Percentiles rank a stretch among this genome's conserved stretches.
phyloP scores from a whole-genome alignment of 2,797 vertebrate genomes.

The Darevskia mixta region DNA sequence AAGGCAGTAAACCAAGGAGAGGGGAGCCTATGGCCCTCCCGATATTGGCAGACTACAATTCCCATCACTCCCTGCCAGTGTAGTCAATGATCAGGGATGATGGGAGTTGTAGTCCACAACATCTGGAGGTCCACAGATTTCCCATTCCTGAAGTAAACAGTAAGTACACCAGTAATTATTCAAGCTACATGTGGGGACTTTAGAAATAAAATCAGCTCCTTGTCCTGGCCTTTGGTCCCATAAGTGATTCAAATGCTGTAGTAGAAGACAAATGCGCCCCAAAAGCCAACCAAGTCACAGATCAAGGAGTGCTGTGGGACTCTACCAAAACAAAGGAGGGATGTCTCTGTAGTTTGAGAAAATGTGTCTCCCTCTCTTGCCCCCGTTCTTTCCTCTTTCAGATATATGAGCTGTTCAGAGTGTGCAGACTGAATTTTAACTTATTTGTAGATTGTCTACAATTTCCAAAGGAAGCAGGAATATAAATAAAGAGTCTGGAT shows the following conservation, averaged over 20 bases:
- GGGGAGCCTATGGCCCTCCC: no score
- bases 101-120: no score
- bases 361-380: background rate
- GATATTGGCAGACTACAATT: no score
- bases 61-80: no score
- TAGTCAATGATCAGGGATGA: no score
- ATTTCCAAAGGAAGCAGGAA: conserved; percentile 45
- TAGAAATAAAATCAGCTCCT: background rate
- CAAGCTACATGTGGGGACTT: no score
- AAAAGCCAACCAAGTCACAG: background rate
- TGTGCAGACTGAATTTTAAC: conserved; percentile 18
- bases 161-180: background rate
- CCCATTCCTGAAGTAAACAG: background rate
- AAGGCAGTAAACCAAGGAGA: background rate
- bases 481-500: conserved; percentile 34
- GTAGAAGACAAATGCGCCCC: no score
- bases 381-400: background rate
- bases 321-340: background rate
- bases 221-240: background rate
- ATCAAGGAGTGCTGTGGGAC: background rate
- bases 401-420: background rate
- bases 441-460: conserved; percentile 12
- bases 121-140: no score
- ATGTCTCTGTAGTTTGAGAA: background rate
- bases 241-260: background rate